phyloP scores from a whole-genome alignment of 1,140 invertebrate species.

The Musca domestica region DNA sequence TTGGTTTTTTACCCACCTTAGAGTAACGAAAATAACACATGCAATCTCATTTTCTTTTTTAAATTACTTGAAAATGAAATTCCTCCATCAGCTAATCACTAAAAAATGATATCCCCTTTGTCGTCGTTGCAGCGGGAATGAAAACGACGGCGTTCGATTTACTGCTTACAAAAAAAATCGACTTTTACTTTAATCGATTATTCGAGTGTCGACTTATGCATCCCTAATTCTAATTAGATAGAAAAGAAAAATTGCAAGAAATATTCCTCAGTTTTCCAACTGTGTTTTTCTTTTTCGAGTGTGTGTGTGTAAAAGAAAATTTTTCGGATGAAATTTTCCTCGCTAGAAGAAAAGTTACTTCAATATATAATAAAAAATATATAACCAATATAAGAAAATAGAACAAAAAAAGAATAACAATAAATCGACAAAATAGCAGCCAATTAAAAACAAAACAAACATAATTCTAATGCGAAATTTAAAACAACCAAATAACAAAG shows the following conservation, averaged over 20 bases:
- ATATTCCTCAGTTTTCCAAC: conserved; percentile 15
- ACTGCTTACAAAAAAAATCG: no score
- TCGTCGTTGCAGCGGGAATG: no score
- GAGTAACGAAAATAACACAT: no score
- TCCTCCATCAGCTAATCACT: no score
- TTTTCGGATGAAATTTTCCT: conserved; percentile 7
- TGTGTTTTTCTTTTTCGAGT: conserved; percentile 13
- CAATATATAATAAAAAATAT: not conserved
- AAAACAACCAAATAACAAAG: not conserved
- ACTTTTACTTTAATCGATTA: no score
- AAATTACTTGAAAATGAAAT: no score
- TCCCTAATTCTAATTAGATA: conserved; percentile 2
- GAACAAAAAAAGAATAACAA: not conserved
- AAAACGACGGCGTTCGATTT: no score
- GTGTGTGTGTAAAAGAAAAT: conserved; percentile 20
- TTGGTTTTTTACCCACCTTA: no score
- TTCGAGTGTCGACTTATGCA: no score
- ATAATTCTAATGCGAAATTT: not conserved
- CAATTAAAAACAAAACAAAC: conserved; percentile 2
- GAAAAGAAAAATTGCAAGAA: conserved; percentile 13
- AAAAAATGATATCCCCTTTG: no score
- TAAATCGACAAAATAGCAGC: not conserved
- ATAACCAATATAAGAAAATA: not conserved
- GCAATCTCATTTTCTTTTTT: no score
- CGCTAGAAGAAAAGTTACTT: conserved; percentile 1